These are phyloP conservation scores for Cosmia pyralina DNA, from an alignment of 2,888 invertebrate species.

Conservation along the genomic window DNA sequence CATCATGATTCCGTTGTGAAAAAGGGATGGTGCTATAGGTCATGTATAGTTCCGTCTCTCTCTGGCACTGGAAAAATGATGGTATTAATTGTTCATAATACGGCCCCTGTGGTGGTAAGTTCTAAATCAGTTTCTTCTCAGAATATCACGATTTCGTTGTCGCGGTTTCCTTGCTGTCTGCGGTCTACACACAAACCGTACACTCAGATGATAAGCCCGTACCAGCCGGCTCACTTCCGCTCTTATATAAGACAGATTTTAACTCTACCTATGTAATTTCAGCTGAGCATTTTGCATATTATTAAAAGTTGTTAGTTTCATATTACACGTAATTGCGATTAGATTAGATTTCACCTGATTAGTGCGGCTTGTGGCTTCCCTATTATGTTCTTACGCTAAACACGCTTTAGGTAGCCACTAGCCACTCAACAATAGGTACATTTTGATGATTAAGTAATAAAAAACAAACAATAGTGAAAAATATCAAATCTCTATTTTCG, in stretches of 20 bases:
- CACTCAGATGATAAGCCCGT: conserved; percentile 40
- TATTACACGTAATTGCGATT: conserved; percentile 39
- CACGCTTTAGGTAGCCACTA: conserved; percentile 9
- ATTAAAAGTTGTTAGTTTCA: conserved; percentile 45
- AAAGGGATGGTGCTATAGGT: too few relatives aligned
- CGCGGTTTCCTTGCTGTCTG: conserved; percentile 58
- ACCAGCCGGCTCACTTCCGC: conserved; percentile 52
- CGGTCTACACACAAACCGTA: conserved; percentile 44
- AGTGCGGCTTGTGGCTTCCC: conserved; percentile 33
- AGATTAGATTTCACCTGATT: conserved; percentile 46
- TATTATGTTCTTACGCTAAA: not conserved
- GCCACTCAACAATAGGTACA: conserved; percentile 12
- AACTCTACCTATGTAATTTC: conserved; percentile 44
- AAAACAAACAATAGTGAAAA: conserved; percentile 55
- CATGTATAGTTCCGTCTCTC: too few relatives aligned
- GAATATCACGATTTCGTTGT: conserved; percentile 54
- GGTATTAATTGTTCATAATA: too few relatives aligned
- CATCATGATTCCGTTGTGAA: too few relatives aligned
- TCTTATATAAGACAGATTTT: conserved; percentile 54
- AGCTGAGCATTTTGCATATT: conserved; percentile 46
- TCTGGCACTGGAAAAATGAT: too few relatives aligned
- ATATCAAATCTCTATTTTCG: conserved; percentile 64
- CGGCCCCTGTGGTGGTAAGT: conserved; percentile 22
- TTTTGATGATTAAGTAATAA: conserved; percentile 21
- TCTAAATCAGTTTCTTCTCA: conserved; percentile 37